Conservation (phyloP, 1,140 invertebrate species). For the Anoplophora glabripennis region DNA sequence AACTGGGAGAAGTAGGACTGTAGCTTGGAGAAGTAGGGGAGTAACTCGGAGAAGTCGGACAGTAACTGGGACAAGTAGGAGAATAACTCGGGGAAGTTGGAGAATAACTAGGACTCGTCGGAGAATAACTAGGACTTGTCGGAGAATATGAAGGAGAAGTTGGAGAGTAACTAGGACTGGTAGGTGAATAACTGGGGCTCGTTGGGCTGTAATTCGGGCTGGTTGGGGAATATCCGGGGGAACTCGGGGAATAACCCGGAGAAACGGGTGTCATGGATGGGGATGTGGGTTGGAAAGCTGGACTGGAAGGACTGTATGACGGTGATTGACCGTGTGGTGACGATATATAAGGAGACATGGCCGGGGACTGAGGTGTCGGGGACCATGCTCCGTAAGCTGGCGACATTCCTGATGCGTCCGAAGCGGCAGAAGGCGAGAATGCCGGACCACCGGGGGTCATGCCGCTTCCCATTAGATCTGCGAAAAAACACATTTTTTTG, state of each 20-base stretch:
- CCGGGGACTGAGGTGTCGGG: constrained; percentile 78
- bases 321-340: constrained; percentile 74
- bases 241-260: constrained; percentile 79
- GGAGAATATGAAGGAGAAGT: constrained; percentile 76
- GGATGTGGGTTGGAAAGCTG: constrained; percentile 64
- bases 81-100: constrained; percentile 74
- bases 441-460: constrained; percentile 96
- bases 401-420: constrained; percentile 87
- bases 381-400: constrained; percentile 75
- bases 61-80: constrained; percentile 68
- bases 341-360: constrained; percentile 74
- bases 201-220: constrained; percentile 81
- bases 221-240: constrained; percentile 72
- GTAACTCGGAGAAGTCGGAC: constrained; percentile 68
- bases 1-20: constrained; percentile 68
- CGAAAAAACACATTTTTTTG: constrained; percentile 12
- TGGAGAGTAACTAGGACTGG: constrained; percentile 78
- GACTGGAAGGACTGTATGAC: constrained; percentile 81
- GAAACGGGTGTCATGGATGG: constrained; percentile 77
- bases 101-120: constrained; percentile 69
- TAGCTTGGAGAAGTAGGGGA: constrained; percentile 71
- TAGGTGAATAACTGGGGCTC: constrained; percentile 67
- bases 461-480: constrained; percentile 71
- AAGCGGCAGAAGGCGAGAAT: constrained; percentile 92
- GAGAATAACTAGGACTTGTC: constrained; percentile 68